Percentiles rank a stretch among this genome's conserved stretches.
phyloP scores from a whole-genome alignment of 2,888 invertebrate species.

The Eristalinus sepulchralis region DNA sequence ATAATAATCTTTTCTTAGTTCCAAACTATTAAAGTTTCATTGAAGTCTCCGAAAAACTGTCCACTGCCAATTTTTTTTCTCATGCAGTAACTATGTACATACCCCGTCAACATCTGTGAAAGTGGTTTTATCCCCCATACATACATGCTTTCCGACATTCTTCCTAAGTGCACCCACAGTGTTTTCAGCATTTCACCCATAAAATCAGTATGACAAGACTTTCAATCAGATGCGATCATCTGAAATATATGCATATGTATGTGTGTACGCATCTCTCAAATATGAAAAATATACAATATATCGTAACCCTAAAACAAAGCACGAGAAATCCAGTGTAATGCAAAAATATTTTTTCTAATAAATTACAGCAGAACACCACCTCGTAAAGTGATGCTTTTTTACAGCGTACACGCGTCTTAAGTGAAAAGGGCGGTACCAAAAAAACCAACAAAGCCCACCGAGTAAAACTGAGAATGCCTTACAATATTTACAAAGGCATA shows the following conservation, averaged over 20 bases:
- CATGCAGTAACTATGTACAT: background rate
- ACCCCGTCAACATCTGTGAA: background rate
- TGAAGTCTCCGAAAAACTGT: too few relatives aligned
- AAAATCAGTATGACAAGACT: background rate
- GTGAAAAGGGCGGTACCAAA: slow-evolving; percentile 5
- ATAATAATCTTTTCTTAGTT: too few relatives aligned
- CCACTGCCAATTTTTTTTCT: too few relatives aligned
- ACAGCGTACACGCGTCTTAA: background rate
- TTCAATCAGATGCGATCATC: background rate
- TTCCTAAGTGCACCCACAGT: background rate
- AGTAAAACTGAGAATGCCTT: background rate
- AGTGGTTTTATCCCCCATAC: background rate
- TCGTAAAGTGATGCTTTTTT: slow-evolving; percentile 27
- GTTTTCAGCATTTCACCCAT: background rate
- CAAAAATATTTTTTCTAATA: slow-evolving; percentile 14
- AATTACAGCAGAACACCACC: slow-evolving; percentile 10
- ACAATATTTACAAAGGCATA: background rate
- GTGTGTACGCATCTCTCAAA: background rate
- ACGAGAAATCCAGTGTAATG: background rate
- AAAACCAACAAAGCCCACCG: background rate
- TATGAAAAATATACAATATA: background rate
- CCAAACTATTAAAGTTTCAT: too few relatives aligned
- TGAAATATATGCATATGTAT: background rate
- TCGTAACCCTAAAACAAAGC: background rate
- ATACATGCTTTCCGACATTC: background rate